Evolutionary conservation across 2,888 invertebrate genomes (phyloP), one percentile per base, ranked within the genome.

Genomic region (Isoperla grammatica): DNA sequence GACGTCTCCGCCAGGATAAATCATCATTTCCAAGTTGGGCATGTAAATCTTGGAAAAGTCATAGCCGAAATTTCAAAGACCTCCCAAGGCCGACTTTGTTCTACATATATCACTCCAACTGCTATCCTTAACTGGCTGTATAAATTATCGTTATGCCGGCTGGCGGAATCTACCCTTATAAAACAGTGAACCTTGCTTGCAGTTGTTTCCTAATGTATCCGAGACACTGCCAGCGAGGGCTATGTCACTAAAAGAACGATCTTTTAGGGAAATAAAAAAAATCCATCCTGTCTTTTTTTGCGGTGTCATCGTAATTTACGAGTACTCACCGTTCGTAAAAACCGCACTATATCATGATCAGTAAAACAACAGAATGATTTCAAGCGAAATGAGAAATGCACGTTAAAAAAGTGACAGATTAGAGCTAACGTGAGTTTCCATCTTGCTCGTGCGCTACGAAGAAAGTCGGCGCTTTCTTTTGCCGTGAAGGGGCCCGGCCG

Each of bases 321-420:
- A 39, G 53, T 39, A 53, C 53, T 53, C 53, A 53, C 35, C 37
- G 53, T 20, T 37, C 15, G 12, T 13, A 39, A 53, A 39, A 53
- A 19, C 11, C 11, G 8, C 46, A 53, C 19, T 53, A 53, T 19
- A 53, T 53, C 53, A 39, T 53, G 53, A 53, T 53, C 53, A 53
- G 53, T 11, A 37, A 53, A 53, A 53, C 53, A 53, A 53, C 53
- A 39, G 53, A 53, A 53, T 53, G 53, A 53, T 53, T 53, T 53
- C 53, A 53, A 39, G 53, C 53, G 53, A 37, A 53, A 53, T 53
- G 53, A 53, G 53, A 20, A 53, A 37, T 53, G 35, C 53, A 39
- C 39, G 37, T 53, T 37, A 53, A 53, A 53, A 53, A 53, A 53
- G 37, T 53, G 53, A 53, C 53, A 39, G 53, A 53, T 53, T 53